Evolutionary conservation across 2,797 vertebrate genomes (phyloP).

Genomic region (Anas flavirostris): DNA sequence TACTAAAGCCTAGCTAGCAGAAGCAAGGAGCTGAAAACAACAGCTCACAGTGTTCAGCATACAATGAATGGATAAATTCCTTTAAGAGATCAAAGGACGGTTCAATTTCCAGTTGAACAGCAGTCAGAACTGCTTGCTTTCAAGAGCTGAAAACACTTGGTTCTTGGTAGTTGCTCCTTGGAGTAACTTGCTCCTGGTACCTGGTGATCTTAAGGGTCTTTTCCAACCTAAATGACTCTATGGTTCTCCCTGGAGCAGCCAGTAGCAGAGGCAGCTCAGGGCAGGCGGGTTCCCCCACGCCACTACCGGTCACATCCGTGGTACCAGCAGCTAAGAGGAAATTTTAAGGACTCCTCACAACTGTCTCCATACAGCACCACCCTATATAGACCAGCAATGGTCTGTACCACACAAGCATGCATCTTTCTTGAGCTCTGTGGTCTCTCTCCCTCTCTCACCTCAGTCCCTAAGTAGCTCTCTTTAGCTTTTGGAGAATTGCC

Average conservation of each 20-base stretch:
- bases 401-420: not conserved
- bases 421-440: not conserved
- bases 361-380: accelerated
- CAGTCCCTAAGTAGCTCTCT: not conserved
- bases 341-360: not conserved
- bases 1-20: not conserved
- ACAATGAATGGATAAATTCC: not conserved
- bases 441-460: not conserved
- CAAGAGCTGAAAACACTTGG: not conserved
- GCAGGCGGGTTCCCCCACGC: not conserved
- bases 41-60: not conserved
- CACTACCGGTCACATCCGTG: not conserved
- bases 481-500: not conserved
- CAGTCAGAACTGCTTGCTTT: not conserved
- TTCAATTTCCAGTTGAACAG: not conserved
- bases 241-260: not conserved
- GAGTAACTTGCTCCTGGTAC: not conserved
- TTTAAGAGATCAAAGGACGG: not conserved
- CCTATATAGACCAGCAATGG: not conserved
- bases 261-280: no score
- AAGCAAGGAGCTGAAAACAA: not conserved
- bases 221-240: no score
- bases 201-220: no score
- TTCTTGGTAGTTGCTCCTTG: not conserved
- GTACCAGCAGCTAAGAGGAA: not conserved